Conservation (phyloP, 1,140 invertebrate genomes). For the Coptotermes formosanus region DNA sequence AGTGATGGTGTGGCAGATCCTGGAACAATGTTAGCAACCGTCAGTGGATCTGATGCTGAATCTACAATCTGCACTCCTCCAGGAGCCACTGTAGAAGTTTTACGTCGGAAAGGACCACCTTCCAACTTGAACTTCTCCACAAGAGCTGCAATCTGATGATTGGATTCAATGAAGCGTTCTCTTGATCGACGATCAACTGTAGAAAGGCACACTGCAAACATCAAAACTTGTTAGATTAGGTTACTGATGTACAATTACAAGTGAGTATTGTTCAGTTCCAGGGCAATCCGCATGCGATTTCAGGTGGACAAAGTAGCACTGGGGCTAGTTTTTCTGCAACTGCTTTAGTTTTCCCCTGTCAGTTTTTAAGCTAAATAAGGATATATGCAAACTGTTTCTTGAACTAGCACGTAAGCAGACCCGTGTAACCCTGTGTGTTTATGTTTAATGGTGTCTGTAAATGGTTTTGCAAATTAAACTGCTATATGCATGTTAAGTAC, state of each 20-base stretch:
- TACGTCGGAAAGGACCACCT: slow-evolving; percentile 63
- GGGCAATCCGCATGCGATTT: no score
- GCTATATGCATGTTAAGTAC: no score
- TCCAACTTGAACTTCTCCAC: slow-evolving; percentile 90
- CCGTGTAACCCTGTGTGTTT: no score
- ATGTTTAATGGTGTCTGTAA: no score
- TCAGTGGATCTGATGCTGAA: not conserved
- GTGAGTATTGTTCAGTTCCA: not conserved
- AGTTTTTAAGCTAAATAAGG: no score
- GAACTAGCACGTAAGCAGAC: no score
- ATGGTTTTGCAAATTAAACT: no score
- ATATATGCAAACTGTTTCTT: no score
- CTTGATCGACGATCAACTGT: slow-evolving; percentile 86
- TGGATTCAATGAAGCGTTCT: slow-evolving; percentile 88
- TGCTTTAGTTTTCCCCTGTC: no score
- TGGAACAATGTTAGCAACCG: not conserved
- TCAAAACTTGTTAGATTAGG: slow-evolving; percentile 27
- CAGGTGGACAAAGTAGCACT: no score
- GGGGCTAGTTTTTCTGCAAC: no score
- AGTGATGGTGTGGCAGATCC: not conserved
- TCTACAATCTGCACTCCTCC: not conserved
- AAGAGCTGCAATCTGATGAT: slow-evolving; percentile 85
- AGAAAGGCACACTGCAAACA: slow-evolving; percentile 75
- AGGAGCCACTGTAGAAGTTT: slow-evolving; percentile 52
- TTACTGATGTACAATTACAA: slow-evolving; percentile 25